phyloP scores from a whole-genome alignment of 2,888 invertebrate genomes.

The Pachycephus smyrnensis region DNA sequence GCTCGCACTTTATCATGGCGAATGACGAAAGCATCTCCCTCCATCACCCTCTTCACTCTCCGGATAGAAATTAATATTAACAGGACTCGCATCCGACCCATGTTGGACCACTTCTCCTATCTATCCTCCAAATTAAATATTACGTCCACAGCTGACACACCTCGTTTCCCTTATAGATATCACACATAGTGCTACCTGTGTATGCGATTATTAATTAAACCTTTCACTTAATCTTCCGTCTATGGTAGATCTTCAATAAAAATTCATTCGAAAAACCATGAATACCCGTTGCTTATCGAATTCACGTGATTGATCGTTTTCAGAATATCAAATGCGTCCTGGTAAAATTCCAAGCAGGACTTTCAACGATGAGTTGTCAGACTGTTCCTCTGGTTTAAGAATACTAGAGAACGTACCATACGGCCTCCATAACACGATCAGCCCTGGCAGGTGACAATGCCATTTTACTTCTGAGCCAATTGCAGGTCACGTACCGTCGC shows the following conservation, averaged over 20 bases:
- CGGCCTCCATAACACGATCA: conserved; percentile 41
- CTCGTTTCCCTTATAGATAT: neutral
- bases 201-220: neutral
- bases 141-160: neutral
- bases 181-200: neutral
- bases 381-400: neutral
- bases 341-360: neutral
- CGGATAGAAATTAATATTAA: conserved; percentile 6
- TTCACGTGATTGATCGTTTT: neutral
- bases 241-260: neutral
- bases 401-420: neutral
- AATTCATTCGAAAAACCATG: neutral
- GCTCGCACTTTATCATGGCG: conserved; percentile 45
- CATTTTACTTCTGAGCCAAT: conserved; percentile 45
- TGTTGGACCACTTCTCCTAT: neutral
- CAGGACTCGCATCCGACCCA: neutral
- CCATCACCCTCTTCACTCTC: neutral
- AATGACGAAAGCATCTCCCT: conserved; percentile 37
- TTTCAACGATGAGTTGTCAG: neutral
- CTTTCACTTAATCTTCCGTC: neutral
- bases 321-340: neutral
- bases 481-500: conserved; percentile 49
- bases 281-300: neutral
- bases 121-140: neutral
- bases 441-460: conserved; percentile 41